Evolutionary conservation across 2,113 vertebrate genomes (phyloP).

Genomic region (Aix galericulata): DNA sequence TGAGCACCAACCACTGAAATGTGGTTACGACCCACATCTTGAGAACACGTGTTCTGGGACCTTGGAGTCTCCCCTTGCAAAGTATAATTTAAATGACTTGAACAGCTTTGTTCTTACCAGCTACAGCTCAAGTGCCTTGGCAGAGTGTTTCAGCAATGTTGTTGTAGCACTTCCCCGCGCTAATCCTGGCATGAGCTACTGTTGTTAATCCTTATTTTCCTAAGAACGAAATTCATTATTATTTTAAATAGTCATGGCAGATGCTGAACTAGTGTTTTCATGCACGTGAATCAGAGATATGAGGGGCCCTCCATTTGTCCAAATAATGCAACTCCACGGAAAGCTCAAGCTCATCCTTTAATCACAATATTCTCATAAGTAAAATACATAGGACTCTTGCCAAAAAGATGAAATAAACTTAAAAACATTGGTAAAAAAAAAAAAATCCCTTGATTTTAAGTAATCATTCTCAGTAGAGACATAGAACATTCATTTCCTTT

Average conservation of each 20-base stretch:
- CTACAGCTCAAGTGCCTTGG: constrained; percentile 13
- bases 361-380: not conserved
- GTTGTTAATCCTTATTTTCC: constrained; percentile 12
- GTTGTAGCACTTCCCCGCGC: not conserved
- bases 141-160: not conserved
- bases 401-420: not conserved
- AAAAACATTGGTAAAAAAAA: not conserved
- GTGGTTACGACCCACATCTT: not conserved
- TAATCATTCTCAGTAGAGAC: not conserved
- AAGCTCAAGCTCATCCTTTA: not conserved
- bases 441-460: not conserved
- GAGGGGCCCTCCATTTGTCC: not conserved
- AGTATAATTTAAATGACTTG: not conserved
- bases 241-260: constrained; percentile 16
- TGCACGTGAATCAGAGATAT: not conserved
- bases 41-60: not conserved
- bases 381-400: not conserved
- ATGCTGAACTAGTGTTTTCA: constrained; percentile 2
- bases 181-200: constrained; percentile 17
- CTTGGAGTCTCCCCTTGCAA: not conserved
- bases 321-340: not conserved
- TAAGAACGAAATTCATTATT: constrained; percentile 16
- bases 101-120: not conserved
- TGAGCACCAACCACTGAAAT: not conserved
- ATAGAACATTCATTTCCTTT: not conserved